A percentile compares a stretch with the other conserved stretches of the same genome.
Conservation (phyloP, 2,113 vertebrate genomes). For the Pelodiscus sinensis region DNA sequence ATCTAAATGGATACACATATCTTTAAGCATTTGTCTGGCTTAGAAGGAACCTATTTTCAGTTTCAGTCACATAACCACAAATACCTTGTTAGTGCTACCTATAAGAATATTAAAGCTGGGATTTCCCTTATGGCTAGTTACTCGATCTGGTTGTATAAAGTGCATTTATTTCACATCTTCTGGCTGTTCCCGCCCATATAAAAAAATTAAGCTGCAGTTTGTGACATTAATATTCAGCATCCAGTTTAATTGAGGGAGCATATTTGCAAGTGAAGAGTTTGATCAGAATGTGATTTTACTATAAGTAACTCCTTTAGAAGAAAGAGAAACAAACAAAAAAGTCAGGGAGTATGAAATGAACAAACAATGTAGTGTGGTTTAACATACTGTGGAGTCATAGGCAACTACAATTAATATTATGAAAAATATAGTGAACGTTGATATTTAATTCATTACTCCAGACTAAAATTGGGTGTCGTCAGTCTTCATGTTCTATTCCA, state of each 20-base stretch:
- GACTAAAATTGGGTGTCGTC: not conserved
- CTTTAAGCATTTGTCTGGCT: constrained; percentile 22
- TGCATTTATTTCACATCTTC: not conserved
- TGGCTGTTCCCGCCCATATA: not conserved
- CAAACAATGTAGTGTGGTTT: not conserved
- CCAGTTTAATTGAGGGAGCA: rapidly evolving
- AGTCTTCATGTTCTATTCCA: rapidly evolving
- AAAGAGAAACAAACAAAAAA: not conserved
- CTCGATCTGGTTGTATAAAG: not conserved
- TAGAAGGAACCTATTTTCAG: not conserved
- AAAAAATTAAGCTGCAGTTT: not conserved
- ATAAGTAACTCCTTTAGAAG: not conserved
- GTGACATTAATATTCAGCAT: not conserved
- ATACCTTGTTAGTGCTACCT: not conserved
- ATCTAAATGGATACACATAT: not conserved
- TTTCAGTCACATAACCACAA: not conserved
- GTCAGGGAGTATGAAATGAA: not conserved
- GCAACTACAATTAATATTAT: not conserved
- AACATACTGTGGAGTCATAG: not conserved
- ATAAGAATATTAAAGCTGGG: not conserved
- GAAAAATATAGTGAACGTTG: not conserved
- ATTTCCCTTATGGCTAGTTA: not conserved
- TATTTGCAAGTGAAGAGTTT: not conserved
- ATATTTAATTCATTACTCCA: not conserved
- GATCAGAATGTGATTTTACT: not conserved